These are phyloP conservation scores for Balearica regulorum DNA, from an alignment of 2,797 vertebrate genomes.

Conservation along the genomic window DNA sequence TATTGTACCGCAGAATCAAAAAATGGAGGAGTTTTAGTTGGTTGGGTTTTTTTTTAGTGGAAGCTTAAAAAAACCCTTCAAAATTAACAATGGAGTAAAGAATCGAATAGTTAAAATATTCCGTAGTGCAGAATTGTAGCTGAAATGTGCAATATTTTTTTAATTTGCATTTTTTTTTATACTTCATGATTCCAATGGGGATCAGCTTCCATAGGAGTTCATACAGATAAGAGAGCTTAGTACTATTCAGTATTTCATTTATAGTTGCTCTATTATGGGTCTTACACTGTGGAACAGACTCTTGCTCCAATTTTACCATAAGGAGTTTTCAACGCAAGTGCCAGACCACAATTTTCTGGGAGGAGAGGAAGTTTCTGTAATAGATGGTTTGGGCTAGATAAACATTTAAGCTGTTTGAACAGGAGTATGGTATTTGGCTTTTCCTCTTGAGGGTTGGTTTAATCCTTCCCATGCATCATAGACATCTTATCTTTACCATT, in stretches of 20 bases:
- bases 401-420: not conserved
- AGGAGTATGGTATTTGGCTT: not conserved
- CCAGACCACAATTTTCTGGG: not conserved
- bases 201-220: not conserved
- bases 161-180: not conserved
- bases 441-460: not conserved
- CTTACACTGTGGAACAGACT: not conserved
- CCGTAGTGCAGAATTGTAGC: not conserved
- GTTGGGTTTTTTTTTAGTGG: not conserved
- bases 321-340: not conserved
- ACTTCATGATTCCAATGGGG: not conserved
- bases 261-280: not conserved
- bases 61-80: not conserved
- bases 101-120: not conserved
- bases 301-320: not conserved
- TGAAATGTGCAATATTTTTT: not conserved
- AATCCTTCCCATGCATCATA: not conserved
- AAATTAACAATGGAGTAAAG: not conserved
- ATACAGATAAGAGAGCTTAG: not conserved
- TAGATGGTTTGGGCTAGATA: not conserved
- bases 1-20: not conserved
- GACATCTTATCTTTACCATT: not conserved
- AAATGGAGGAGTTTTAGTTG: not conserved
- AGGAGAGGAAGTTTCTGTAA: not conserved
- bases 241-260: not conserved